Percentiles rank a stretch among this genome's conserved stretches.
Conservation (phyloP, 2,113 vertebrate species). For the Pelmatolapia mariae region DNA sequence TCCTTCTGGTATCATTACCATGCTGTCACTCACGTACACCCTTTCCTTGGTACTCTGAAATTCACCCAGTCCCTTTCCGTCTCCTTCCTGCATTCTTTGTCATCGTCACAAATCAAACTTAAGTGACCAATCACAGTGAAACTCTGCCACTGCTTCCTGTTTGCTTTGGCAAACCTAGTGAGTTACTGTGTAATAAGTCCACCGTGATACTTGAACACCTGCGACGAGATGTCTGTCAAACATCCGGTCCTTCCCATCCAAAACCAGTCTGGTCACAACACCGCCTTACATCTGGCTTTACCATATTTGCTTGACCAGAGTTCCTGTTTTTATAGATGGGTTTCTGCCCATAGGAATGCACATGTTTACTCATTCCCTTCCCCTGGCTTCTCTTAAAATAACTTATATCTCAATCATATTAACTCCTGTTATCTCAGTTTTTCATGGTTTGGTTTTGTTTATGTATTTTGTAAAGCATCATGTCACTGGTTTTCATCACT, state of each 20-base stretch:
- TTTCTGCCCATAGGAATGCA: conserved; percentile 25
- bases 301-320: conserved; percentile 26
- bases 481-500: background rate
- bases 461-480: background rate
- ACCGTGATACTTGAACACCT: conserved; percentile 11
- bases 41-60: background rate
- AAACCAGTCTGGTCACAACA: conserved; percentile 10
- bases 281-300: conserved; percentile 11
- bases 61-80: background rate
- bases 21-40: conserved; percentile 32
- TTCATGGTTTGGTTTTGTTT: background rate
- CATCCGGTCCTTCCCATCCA: conserved; percentile 29
- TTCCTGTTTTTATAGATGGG: conserved; percentile 34
- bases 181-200: background rate
- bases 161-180: conserved; percentile 12
- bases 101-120: background rate
- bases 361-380: conserved; percentile 4
- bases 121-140: background rate
- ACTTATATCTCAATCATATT: background rate
- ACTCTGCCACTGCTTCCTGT: conserved; percentile 46
- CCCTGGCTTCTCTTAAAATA: background rate
- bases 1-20: background rate
- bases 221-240: background rate
- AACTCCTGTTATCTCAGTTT: background rate
- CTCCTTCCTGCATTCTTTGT: background rate